A percentile compares a stretch with the other conserved stretches of the same genome.
Conservation (phyloP, 2,113 vertebrate genomes). For the Ondatra zibethicus region DNA sequence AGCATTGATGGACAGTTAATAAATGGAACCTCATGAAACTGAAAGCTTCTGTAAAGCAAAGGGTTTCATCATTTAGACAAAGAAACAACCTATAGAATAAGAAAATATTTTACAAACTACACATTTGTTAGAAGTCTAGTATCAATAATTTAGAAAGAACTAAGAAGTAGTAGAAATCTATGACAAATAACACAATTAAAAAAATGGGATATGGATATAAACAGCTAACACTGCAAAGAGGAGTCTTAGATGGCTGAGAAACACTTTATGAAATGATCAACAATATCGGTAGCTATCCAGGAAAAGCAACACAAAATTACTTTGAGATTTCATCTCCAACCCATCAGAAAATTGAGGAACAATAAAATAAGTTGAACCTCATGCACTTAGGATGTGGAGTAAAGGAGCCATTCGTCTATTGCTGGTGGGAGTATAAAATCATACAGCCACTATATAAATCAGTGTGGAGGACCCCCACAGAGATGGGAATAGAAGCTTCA, state of each 20-base stretch:
- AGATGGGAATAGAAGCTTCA: background rate
- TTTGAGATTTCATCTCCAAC: background rate
- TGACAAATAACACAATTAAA: too few species aligned
- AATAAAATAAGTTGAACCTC: background rate
- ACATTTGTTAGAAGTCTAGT: background rate
- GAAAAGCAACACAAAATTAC: background rate
- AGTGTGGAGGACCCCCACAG: background rate
- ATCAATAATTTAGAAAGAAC: background rate
- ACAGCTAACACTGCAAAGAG: background rate
- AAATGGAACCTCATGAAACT: background rate
- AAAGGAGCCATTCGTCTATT: background rate
- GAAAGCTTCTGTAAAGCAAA: background rate
- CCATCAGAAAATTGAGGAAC: background rate
- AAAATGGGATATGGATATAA: background rate
- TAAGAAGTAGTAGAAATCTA: background rate
- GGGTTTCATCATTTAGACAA: background rate
- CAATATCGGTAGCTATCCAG: background rate
- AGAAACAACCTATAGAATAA: background rate
- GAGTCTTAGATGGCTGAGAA: background rate
- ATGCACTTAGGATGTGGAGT: background rate
- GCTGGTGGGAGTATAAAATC: background rate
- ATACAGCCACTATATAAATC: background rate
- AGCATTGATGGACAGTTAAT: background rate
- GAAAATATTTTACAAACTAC: background rate
- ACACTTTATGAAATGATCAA: background rate